Base-by-base conservation (phyloP, 2,113 vertebrate genomes). In the Grantiella picta region DNA sequence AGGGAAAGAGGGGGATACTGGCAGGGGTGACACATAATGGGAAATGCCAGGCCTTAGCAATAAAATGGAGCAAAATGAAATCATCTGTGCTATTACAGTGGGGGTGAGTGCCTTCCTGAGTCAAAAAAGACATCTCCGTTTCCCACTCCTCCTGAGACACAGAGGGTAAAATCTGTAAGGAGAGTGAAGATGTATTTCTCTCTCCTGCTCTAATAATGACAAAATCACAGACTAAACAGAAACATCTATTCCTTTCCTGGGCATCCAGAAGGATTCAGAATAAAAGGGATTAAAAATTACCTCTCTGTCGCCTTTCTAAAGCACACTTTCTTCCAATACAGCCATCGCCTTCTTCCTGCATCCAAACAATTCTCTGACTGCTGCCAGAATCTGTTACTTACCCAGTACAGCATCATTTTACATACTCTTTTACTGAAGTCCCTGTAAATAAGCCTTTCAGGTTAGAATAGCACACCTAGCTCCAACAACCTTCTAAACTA, bases 31-130 rank as follows among this genome's bases (percentile, higher is more conserved):
- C 76, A 93, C 79, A 95, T 24, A 8, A 54, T 35, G 49, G 79
- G 90, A 93, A 97, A 96, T 73, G 76, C 82, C 90, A 97, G 94
- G 95, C 85, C 92, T 77, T 61, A 73, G 80, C 33, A 94, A 83
- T 66, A 82, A 88, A 89, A 90, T 50, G 42, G 42, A 96, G 38
- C 35, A 90, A 80, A 25, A 42, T 77, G 71, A 94, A 95, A 86
- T 93, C 79, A 94, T 81, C 85, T 77, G 25, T 72, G 42, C 64
- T 85, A 77, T 93, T 50, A 57, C 63, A 94, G 57, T 69, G 86
- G 73, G 85, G 29, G 82, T 80, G 88, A 95, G 63, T 83, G 66
- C 71, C 59, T 94, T 92, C n/a, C 82, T 77, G 81, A 94, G 65
- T 65, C 42, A 92, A 91, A 86, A 82, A 35, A 83, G 69, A 40